Evolutionary conservation across 2,888 invertebrate genomes (phyloP), one percentile per base, ranked within the genome.

Genomic region (Galeruca laticollis): DNA sequence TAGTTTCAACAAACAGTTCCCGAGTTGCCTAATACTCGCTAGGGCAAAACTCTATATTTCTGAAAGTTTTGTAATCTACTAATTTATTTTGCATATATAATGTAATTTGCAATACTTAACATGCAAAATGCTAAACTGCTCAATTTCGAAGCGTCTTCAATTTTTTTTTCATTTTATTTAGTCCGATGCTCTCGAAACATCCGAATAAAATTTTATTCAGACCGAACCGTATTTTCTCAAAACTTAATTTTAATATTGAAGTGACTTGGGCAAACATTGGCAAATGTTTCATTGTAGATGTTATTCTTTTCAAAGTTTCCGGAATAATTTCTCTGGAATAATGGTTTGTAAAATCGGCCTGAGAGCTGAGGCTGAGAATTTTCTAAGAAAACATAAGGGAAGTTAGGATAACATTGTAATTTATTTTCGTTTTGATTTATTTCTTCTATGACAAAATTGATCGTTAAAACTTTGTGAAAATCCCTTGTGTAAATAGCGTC

Each of bases 221-320:
- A 31, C 35, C 54, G 47, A 65, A 65, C 65, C 65, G 57, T 57
- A 49, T 65, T 65, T 65, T 51, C 59, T 35, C 26, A 60, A 66
- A 66, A 66, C 51, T 66, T 60, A 66, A 66, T 66, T 66, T 59
- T 66, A 66, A 66, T 66, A 66, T 66, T 49, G 66, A 52, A 66
- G 66, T 66, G 66, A 66, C 66, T 66, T 43, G 51, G 59, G 66
- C 66, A 60, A 66, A 66, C 51, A 66, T 59, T 66, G 66, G 59
- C 59, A 56, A 66, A 66, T 66, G 66, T 66, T 66, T 66, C 59
- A 66, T 66, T 66, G 66, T 66, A 51, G 66, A 66, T 66, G 59
- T 66, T 66, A 66, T 66, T 66, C 66, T 66, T 66, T 66, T 60
- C 47, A 60, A 66, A 66, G 54, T 66, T 66, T 60, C 59, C 66